These are phyloP conservation scores for Ornithoptera alexandrae DNA, from an alignment of 2,888 invertebrate genomes.

Conservation along the genomic window DNA sequence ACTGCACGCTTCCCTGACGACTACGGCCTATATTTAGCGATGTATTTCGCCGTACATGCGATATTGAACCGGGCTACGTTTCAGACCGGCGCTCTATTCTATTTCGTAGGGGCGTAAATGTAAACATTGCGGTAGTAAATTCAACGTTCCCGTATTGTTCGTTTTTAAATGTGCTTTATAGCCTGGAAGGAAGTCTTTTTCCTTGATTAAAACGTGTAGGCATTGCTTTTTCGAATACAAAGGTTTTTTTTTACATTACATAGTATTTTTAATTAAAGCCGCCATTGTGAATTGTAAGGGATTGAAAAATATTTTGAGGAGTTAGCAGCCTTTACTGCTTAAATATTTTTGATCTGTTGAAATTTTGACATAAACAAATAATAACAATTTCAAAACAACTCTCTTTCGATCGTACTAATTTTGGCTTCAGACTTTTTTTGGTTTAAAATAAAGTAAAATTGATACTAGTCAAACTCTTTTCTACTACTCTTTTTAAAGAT, in stretches of 20 bases:
- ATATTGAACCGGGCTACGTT: slow-evolving; percentile 39
- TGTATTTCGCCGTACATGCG: slow-evolving; percentile 55
- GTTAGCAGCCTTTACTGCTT: background rate
- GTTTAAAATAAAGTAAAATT: no score
- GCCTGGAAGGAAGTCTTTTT: slow-evolving; percentile 17
- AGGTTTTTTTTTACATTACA: background rate
- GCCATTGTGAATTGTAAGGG: slow-evolving; percentile 4
- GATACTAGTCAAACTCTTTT: no score
- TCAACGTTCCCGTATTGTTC: slow-evolving; percentile 22
- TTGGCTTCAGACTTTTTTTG: no score
- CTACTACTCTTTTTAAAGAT: no score
- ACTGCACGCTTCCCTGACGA: slow-evolving; percentile 44
- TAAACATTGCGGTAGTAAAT: slow-evolving; percentile 20
- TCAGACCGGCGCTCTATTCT: slow-evolving; percentile 30
- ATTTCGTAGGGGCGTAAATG: slow-evolving; percentile 24
- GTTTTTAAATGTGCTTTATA: slow-evolving; percentile 14
- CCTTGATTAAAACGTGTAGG: slow-evolving; percentile 20
- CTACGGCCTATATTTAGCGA: slow-evolving; percentile 71
- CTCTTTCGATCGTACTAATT: no score
- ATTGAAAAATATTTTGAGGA: slow-evolving; percentile 1
- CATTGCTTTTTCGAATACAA: background rate
- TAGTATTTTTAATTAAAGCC: slow-evolving; percentile 1
- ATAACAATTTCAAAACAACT: no score
- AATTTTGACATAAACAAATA: no score
- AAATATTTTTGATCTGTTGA: background rate